Evolutionary conservation across 2,113 vertebrate species (phyloP).

Genomic region (Indri indri): DNA sequence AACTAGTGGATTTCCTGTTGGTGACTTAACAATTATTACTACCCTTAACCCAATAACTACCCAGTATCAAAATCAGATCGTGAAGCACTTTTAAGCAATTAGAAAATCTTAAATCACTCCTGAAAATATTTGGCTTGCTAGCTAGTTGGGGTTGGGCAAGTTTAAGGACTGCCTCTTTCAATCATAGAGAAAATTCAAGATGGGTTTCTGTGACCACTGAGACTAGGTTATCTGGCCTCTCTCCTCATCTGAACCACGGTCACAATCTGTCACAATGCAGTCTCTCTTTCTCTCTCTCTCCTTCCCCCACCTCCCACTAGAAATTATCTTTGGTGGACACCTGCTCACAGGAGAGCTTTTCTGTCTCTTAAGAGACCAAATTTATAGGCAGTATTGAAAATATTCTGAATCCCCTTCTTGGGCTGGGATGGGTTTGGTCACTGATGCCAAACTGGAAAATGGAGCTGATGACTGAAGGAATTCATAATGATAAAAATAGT

Average conservation of each 20-base stretch:
- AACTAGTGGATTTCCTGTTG: not conserved
- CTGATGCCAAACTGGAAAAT: not conserved
- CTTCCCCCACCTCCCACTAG: too few relatives aligned
- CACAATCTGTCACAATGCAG: not conserved
- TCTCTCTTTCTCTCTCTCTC: fast-evolving
- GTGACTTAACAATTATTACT: not conserved
- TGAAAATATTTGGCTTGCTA: not conserved
- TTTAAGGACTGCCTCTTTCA: not conserved
- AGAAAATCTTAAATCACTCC: not conserved
- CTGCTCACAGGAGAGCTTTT: not conserved
- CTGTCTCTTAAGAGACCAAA: not conserved
- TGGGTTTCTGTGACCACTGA: not conserved
- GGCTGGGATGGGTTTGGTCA: not conserved
- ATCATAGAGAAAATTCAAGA: not conserved
- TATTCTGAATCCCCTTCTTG: not conserved
- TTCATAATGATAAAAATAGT: not conserved
- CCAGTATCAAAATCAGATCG: not conserved
- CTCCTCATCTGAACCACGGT: not conserved
- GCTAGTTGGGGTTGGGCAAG: not conserved
- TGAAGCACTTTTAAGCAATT: not conserved
- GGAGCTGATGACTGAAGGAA: not conserved
- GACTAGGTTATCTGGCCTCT: not conserved
- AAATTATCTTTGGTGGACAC: not conserved
- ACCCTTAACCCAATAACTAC: not conserved
- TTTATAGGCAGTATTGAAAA: not conserved